Evolutionary conservation across 2,113 vertebrate genomes (phyloP), one percentile per base, ranked within the genome.

Genomic region (Casuarius casuarius): DNA sequence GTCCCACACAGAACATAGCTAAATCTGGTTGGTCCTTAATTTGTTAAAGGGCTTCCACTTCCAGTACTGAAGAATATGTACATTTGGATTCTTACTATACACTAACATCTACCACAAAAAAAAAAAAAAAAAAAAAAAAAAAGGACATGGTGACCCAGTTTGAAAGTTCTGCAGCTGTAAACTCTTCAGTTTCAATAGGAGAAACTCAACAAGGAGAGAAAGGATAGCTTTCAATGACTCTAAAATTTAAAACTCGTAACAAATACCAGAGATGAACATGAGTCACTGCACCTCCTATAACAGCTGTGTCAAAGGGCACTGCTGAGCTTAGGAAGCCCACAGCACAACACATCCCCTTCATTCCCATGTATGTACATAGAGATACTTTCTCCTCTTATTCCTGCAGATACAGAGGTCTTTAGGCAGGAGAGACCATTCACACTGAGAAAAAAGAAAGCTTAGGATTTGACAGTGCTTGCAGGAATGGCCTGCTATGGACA

Each of bases 1-100:
- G 52, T 1, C 14, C 7, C 10, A 8, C 26, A 18, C 25, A 15
- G 16, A 46, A 12, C 3, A 4, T 0, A 0, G n/a, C 23, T 40
- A 7, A 74, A 20, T 14, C 20, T 0, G 1, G 8, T 4, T 44
- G 6, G 8, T 31, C 13, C 25, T 76, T 52, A 35, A 28, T n/a
- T 74, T 91, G 78, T 90, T 31, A 13, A 54, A 88, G 0, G 1
- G 4, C 14, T 90, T 85, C 35, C 16, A 14, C 19, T 79, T 83
- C 33, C 54, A 67, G 52, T 46, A 62, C 18, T 28, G 40, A 81
- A 72, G 33, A 79, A 59, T 31, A 66, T 0, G 1, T 51, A 26
- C 7, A 11, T 79, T 48, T 80, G 44, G 35, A 48, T 73, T 70
- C 13, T 79, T 49, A 38, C 21, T 77, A 29, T 42, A 19, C 13